Conservation (phyloP, 2,113 vertebrate species). For the Vimba vimba region DNA sequence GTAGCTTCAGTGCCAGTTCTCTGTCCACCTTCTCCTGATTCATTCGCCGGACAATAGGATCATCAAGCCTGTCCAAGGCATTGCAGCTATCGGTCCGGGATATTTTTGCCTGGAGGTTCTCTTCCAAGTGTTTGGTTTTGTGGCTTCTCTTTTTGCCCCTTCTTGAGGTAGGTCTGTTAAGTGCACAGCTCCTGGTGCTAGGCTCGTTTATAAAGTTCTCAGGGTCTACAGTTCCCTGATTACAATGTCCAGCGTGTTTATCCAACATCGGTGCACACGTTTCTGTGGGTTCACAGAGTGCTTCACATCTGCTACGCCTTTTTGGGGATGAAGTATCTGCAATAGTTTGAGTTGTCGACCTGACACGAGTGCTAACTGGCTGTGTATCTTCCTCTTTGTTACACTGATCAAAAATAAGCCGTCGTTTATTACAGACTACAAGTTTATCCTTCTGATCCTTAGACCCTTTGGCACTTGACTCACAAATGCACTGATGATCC, state of each 20-base stretch:
- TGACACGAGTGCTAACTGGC: constrained; percentile 58
- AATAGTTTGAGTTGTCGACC: constrained; percentile 53
- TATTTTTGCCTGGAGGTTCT: constrained; percentile 76
- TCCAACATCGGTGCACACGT: constrained; percentile 48
- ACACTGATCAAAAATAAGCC: constrained; percentile 70
- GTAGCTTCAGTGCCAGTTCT: constrained; percentile 84
- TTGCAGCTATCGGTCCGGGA: constrained; percentile 56
- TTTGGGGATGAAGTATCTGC: neutral
- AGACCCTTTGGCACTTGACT: constrained; percentile 22
- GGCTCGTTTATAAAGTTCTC: constrained; percentile 62
- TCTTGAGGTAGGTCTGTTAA: constrained; percentile 72
- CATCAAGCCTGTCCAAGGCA: constrained; percentile 48
- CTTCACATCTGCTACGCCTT: constrained; percentile 32
- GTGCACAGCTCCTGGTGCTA: constrained; percentile 46
- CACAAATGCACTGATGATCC: constrained; percentile 18
- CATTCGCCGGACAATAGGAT: constrained; percentile 72
- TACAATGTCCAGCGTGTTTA: constrained; percentile 53
- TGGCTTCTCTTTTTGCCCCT: constrained; percentile 85
- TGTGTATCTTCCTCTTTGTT: constrained; percentile 51
- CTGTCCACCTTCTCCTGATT: constrained; percentile 84
- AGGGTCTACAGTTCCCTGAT: constrained; percentile 57
- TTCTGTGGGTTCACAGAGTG: constrained; percentile 35
- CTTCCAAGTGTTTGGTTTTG: constrained; percentile 91
- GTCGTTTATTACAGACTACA: constrained; percentile 63
- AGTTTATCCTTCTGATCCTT: constrained; percentile 36